Base-by-base conservation (phyloP, 2,888 invertebrate species). In the Andrena dorsata region DNA sequence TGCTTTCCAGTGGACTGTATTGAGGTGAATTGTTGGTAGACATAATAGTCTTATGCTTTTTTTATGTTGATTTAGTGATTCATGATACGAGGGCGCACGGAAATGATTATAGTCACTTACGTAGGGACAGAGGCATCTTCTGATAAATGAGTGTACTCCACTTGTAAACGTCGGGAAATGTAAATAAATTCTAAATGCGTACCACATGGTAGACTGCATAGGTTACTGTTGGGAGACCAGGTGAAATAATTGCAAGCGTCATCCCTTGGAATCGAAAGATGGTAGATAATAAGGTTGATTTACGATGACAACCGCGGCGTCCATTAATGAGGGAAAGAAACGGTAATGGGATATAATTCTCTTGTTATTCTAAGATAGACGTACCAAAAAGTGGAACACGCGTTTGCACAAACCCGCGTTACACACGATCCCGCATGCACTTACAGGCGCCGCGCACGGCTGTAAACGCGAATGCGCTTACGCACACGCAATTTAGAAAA, bases 401-500 rank as follows among this genome's bases (percentile, higher is more conserved):
- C 20, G 56, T 26, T 56, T 13, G 13, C n/a, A n/a, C n/a, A 13
- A 23, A 51, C 23, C 16, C 16, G 23, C 4, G 16, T 71, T 72
- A 51, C 51, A 23, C 51, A 4, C 41, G 41, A 41, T 41, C 41
- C 16, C 41, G 41, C 41, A 3, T 4, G 41, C 16, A 23, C 32
- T 64, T 26, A 51, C 63, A 7, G 4, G 51, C 23, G 26, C 8
- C 51, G 32, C 23, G 51, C 51, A 35, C 13, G 30, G 8, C 6
- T 20, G 4, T 56, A 32, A 49, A 32, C 32, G 30, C 10, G 30
- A 30, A 58, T 23, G 60, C 32, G 20, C 49, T 47, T 60, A 60
- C 68, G 60, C 41, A 20, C 13, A n/a, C 26, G 56, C 63, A 64
- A 64, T 58, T 65, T 56, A 49, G 28, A 64, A 60, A 47, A 49